Conservation (phyloP, 2,797 vertebrate genomes). For the Pipistrellus pipistrellus region DNA sequence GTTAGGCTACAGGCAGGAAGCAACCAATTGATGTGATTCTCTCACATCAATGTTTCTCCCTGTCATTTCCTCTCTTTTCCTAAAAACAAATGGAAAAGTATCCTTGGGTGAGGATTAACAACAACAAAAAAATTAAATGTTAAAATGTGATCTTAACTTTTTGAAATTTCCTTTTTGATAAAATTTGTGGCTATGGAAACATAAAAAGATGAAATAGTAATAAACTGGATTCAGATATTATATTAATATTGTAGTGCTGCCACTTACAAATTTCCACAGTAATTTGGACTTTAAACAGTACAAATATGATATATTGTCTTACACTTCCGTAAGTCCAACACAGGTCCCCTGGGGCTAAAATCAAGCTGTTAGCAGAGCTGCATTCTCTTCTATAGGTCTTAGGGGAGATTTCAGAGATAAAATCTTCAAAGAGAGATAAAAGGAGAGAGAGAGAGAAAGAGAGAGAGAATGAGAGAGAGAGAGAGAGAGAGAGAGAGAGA, state of each 20-base stretch:
- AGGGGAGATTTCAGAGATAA: background rate
- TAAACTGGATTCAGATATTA: background rate
- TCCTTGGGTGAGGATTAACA: no score
- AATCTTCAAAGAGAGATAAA: no score
- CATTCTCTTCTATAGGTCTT: background rate
- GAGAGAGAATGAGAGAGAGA: no score
- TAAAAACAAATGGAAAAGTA: no score
- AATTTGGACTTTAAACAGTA: background rate
- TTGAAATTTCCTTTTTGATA: background rate
- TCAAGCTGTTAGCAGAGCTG: background rate
- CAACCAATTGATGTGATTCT: no score
- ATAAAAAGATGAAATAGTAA: constrained; percentile 20
- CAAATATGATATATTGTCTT: background rate
- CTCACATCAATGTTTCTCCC: no score
- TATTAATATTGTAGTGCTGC: background rate
- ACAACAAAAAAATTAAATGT: background rate
- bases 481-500: no score
- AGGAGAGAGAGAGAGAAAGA: no score
- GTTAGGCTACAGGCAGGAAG: no score
- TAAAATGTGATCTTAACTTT: constrained; percentile 28
- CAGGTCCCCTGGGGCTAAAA: background rate
- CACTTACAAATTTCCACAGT: background rate
- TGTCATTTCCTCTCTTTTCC: no score
- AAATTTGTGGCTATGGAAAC: background rate
- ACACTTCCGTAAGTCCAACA: background rate